phyloP scores from a whole-genome alignment of 2,113 vertebrate species.

The Sorex araneus region DNA sequence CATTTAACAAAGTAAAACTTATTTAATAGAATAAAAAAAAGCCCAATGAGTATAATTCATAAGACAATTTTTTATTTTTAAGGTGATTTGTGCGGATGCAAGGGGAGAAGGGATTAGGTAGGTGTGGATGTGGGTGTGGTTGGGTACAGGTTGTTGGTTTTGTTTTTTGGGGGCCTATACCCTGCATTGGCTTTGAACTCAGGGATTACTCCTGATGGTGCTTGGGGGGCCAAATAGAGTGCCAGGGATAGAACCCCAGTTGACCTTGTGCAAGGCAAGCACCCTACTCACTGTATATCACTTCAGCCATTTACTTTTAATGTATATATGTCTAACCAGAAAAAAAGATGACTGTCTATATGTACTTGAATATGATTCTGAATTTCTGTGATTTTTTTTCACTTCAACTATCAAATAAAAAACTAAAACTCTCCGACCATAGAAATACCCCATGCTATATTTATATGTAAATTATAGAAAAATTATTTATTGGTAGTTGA shows the following conservation, averaged over 20 bases:
- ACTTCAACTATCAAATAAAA: not conserved
- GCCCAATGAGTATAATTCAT: not conserved
- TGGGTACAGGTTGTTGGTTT: not conserved
- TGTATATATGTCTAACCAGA: too few species aligned
- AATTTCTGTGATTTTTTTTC: not conserved
- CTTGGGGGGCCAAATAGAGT: too few species aligned
- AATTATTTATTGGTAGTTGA: not conserved
- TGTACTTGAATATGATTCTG: not conserved
- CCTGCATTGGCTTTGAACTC: too few species aligned
- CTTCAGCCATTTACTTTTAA: too few species aligned
- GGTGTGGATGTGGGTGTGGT: too few species aligned
- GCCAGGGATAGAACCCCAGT: too few species aligned
- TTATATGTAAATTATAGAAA: constrained; percentile 18
- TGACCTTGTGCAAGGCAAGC: too few species aligned
- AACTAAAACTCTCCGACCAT: not conserved
- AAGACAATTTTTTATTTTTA: not conserved
- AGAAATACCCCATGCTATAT: not conserved
- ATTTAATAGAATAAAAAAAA: constrained; percentile 20
- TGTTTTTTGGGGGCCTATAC: too few species aligned
- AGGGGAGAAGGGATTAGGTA: too few species aligned
- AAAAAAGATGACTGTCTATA: not conserved
- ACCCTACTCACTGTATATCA: too few species aligned
- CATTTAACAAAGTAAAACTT: constrained; percentile 1
- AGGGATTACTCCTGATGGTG: too few species aligned
- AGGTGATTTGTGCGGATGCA: too few species aligned